phyloP scores from a whole-genome alignment of 2,797 vertebrate genomes.

The Galaxias olidus region DNA sequence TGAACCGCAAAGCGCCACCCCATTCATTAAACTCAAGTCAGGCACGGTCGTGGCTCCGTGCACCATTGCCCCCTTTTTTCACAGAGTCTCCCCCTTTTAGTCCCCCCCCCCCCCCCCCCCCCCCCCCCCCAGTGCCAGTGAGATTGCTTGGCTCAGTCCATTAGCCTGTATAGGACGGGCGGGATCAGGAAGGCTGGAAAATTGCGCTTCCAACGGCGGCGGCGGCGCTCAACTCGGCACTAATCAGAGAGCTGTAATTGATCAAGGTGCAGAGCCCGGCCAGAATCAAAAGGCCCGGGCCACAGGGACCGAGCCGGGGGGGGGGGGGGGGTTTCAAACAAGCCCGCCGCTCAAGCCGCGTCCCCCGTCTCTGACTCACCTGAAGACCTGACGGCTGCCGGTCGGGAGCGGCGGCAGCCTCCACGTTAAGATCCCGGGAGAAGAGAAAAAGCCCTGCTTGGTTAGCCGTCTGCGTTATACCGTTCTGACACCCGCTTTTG shows the following conservation, averaged over 20 bases:
- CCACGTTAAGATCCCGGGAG: neutral
- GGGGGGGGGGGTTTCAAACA: no score
- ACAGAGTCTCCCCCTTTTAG: neutral
- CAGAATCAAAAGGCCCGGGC: conserved; percentile 47
- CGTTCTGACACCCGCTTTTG: no score
- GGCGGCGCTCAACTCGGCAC: conserved; percentile 25
- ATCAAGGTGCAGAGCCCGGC: conserved; percentile 43
- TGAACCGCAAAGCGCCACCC: no score
- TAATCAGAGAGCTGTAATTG: conserved; percentile 59
- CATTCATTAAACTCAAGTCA: neutral
- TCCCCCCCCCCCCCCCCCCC: conserved; percentile 5
- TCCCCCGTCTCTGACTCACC: no score
- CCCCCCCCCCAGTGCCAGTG: conserved; percentile 27
- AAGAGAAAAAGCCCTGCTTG: no score
- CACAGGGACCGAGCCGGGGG: conserved; percentile 11
- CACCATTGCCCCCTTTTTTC: neutral
- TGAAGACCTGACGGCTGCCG: neutral
- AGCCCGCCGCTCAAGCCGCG: neutral
- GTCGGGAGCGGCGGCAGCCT: no score
- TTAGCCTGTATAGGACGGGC: conserved; percentile 45
- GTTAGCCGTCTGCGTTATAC: no score
- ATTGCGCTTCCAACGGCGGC: conserved; percentile 55
- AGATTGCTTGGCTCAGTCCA: conserved; percentile 41
- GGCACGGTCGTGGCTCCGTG: neutral
- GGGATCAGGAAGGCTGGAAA: conserved; percentile 29